Evolutionary conservation across 1,140 invertebrate species (phyloP).

Genomic region (Lepidotrigona ventralis): DNA sequence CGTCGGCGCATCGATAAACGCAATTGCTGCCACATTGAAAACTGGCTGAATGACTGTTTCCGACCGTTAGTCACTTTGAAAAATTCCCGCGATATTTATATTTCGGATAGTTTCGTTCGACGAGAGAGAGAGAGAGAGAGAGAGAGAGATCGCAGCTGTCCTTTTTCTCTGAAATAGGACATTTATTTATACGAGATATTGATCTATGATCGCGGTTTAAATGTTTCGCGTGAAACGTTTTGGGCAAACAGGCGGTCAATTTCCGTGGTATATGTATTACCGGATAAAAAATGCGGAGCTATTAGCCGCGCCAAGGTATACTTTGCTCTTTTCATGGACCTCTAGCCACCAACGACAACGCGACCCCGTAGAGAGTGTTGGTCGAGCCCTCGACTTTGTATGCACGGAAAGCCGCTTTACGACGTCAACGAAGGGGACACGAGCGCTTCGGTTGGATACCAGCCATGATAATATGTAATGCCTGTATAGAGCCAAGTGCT

Average conservation of each 20-base stretch:
- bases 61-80: neutral
- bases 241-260: conserved; percentile 25
- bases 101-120: neutral
- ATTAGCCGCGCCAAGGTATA: conserved; percentile 57
- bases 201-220: neutral
- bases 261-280: neutral
- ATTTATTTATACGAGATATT: neutral
- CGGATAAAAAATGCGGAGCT: conserved; percentile 25
- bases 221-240: conserved; percentile 4
- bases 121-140: neutral
- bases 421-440: conserved; percentile 54
- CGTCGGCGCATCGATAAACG: conserved; percentile 29
- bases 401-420: conserved; percentile 62
- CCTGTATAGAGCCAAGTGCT: conserved; percentile 65
- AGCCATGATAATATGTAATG: conserved; percentile 72
- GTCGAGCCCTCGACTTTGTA: conserved; percentile 72
- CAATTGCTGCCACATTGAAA: neutral
- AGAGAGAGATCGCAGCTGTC: neutral
- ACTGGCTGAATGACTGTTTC: neutral
- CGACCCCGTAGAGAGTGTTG: conserved; percentile 64
- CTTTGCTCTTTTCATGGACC: conserved; percentile 57
- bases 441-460: conserved; percentile 48
- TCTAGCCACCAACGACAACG: conserved; percentile 49
- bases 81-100: neutral
- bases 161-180: neutral